A percentile compares a stretch with the other conserved stretches of the same genome.
Evolutionary conservation across 2,888 invertebrate species (phyloP).

Genomic region (Phragmatobia fuliginosa): DNA sequence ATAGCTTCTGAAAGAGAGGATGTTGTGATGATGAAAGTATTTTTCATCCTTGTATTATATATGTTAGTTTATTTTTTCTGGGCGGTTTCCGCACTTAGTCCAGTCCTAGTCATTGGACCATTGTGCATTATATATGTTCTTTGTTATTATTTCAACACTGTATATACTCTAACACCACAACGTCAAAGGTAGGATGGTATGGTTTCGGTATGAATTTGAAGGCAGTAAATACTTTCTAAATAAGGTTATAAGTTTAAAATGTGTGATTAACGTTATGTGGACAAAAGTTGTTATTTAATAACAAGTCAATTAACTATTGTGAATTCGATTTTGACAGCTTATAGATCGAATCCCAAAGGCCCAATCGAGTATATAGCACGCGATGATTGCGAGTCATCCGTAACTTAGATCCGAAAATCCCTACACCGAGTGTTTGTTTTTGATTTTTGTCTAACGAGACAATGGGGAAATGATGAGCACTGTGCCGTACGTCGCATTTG

Average conservation of each 20-base stretch:
- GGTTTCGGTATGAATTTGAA: neutral
- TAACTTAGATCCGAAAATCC: constrained; percentile 82
- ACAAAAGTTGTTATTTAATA: too few relatives aligned
- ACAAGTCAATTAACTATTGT: constrained; percentile 29
- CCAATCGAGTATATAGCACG: constrained; percentile 64
- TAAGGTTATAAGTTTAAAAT: neutral
- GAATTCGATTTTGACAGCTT: constrained; percentile 42
- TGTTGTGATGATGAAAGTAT: neutral
- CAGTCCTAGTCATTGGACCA: too few relatives aligned
- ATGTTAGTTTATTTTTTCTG: too few relatives aligned
- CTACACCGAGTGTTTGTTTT: constrained; percentile 83
- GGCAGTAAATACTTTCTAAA: neutral
- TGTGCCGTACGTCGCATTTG: constrained; percentile 80
- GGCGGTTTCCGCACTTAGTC: too few relatives aligned
- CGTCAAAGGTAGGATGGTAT: too few relatives aligned
- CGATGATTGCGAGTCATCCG: constrained; percentile 78
- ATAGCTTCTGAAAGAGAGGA: neutral
- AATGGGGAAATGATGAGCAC: constrained; percentile 87
- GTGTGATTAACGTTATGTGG: neutral
- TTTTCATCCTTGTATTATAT: too few relatives aligned
- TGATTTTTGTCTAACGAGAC: constrained; percentile 87
- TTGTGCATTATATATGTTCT: too few relatives aligned
- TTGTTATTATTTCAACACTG: too few relatives aligned
- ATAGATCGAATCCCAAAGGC: constrained; percentile 71
- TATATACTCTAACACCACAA: too few relatives aligned